Conservation (phyloP, 2,113 vertebrate species). For the Thinocorus orbignyianus region DNA sequence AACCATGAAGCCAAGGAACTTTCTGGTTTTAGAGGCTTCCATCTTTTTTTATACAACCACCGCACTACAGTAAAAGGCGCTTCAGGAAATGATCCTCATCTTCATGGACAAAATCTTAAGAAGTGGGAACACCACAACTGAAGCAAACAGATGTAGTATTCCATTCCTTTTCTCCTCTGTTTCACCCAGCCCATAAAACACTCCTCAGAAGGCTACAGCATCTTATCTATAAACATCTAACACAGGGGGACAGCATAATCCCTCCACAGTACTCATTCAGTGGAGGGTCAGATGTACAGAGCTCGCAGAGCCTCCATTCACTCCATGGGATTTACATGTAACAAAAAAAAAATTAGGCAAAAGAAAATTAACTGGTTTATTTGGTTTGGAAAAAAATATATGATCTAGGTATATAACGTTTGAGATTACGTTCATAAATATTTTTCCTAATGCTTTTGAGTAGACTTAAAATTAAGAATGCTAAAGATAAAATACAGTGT, state of each 20-base stretch:
- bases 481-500: not conserved
- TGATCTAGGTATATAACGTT: not conserved
- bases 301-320: not conserved
- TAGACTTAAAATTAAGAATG: not conserved
- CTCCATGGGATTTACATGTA: not conserved
- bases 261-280: not conserved
- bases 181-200: not conserved
- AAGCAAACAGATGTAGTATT: not conserved
- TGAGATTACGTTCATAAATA: not conserved
- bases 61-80: not conserved
- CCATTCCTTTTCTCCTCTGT: not conserved
- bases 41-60: not conserved
- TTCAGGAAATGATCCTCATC: not conserved
- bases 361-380: not conserved
- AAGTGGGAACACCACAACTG: not conserved
- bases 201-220: not conserved
- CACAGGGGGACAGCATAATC: not conserved
- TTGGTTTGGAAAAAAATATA: not conserved
- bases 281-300: not conserved
- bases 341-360: not conserved
- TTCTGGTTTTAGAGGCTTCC: not conserved
- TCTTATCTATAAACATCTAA: not conserved
- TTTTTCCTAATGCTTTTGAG: not conserved
- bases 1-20: rapidly evolving
- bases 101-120: not conserved